Conservation (phyloP, 2,797 vertebrate species). For the Epinephelus awoara region DNA sequence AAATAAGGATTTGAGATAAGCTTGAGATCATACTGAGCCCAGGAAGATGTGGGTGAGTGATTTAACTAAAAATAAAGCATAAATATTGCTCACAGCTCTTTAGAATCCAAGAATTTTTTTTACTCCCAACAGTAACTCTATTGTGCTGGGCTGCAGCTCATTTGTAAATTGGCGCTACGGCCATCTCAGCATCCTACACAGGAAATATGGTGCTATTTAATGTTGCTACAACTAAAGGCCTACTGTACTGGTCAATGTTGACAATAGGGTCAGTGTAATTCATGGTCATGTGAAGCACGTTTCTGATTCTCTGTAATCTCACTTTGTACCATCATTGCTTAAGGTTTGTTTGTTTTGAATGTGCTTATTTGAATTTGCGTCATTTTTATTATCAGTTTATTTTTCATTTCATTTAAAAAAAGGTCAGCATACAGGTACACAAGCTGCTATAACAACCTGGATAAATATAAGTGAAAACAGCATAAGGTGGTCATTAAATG, state of each 20-base stretch:
- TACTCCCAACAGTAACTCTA: neutral
- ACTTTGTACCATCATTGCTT: neutral
- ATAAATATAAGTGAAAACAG: neutral
- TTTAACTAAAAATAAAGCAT: neutral
- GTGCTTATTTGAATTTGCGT: constrained; percentile 37
- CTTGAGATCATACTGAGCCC: no score
- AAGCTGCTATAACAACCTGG: neutral
- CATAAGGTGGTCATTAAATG: neutral
- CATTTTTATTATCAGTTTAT: neutral
- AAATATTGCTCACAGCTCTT: no score
- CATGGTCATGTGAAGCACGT: neutral
- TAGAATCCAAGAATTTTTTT: neutral
- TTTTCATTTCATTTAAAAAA: neutral
- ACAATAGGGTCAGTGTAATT: constrained; percentile 23
- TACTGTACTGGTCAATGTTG: constrained; percentile 20
- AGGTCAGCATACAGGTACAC: neutral
- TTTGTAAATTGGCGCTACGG: constrained; percentile 14
- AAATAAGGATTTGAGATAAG: no score
- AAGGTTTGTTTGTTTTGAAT: constrained; percentile 28
- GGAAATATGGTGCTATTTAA: neutral
- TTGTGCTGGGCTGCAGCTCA: constrained; percentile 10
- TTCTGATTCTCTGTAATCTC: constrained; percentile 6
- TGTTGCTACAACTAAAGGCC: constrained; percentile 21
- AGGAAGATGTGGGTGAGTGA: no score
- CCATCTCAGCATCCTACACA: constrained; percentile 15